These are phyloP conservation scores for Pseudomyrmex pallidus DNA, from an alignment of 1,140 invertebrate species.

Conservation along the genomic window DNA sequence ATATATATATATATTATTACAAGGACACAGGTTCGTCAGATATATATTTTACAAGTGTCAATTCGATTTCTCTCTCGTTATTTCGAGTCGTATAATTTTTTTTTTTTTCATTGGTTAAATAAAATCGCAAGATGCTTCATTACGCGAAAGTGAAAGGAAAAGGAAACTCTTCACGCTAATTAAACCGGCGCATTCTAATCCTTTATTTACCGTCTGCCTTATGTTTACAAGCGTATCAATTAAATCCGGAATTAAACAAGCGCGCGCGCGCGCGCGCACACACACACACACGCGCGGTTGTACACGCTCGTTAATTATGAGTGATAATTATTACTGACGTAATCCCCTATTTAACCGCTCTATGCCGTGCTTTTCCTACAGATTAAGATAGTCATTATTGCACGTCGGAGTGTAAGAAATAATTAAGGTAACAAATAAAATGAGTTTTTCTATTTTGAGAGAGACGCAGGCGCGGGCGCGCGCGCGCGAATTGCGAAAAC, in stretches of 20 bases:
- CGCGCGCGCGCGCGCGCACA: constrained; percentile 3
- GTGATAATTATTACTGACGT: constrained; percentile 27
- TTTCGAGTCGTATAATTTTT: background rate
- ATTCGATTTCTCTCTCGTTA: constrained; percentile 24
- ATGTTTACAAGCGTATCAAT: constrained; percentile 78
- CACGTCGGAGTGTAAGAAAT: background rate
- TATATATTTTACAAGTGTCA: too few species aligned
- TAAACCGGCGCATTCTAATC: constrained; percentile 57
- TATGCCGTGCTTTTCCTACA: background rate
- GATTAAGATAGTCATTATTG: background rate
- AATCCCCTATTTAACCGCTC: constrained; percentile 30
- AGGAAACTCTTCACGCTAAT: constrained; percentile 33
- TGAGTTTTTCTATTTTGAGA: too few species aligned
- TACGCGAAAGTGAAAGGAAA: constrained; percentile 45
- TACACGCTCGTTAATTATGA: constrained; percentile 45
- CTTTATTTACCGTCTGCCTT: constrained; percentile 48
- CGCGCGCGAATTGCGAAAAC: too few species aligned
- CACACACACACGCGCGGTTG: background rate
- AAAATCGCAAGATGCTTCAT: constrained; percentile 41
- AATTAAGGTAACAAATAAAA: background rate
- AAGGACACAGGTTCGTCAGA: too few species aligned
- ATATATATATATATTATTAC: too few species aligned
- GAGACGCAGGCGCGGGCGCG: too few species aligned
- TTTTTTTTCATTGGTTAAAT: background rate
- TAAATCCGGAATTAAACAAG: constrained; percentile 63